phyloP scores from a whole-genome alignment of 2,888 invertebrate species.

The Drosophila aldrichi region DNA sequence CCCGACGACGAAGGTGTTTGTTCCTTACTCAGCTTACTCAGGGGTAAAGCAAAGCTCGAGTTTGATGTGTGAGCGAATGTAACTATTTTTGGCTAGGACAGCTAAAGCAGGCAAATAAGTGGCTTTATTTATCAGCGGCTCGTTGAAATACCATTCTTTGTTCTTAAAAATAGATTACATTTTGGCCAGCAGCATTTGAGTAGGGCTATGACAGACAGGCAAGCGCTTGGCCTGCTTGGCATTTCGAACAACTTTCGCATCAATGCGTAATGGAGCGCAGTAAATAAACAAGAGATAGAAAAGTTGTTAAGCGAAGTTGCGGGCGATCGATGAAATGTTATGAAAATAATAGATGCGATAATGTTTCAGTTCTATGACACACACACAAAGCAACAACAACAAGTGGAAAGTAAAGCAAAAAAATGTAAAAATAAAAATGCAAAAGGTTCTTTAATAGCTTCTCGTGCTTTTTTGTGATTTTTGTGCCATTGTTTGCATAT shows the following conservation, averaged over 20 bases:
- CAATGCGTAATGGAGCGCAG: conserved; percentile 26
- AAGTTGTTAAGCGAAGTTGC: neutral
- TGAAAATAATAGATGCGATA: conserved; percentile 49
- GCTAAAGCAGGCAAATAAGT: neutral
- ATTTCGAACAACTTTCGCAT: conserved; percentile 6
- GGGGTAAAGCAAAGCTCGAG: too few species aligned
- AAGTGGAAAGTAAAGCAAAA: neutral
- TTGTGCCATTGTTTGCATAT: conserved; percentile 19
- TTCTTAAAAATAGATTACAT: conserved; percentile 36
- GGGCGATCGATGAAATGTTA: conserved; percentile 44
- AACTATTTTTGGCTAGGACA: conserved; percentile 31
- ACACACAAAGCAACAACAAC: neutral
- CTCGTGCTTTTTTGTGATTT: conserved; percentile 6
- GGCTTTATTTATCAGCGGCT: conserved; percentile 11
- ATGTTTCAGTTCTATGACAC: conserved; percentile 14
- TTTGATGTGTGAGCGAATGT: neutral
- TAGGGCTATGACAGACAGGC: neutral
- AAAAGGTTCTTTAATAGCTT: neutral
- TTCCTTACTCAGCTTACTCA: too few species aligned
- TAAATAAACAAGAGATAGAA: conserved; percentile 9
- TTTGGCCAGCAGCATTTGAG: conserved; percentile 22
- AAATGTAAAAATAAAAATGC: conserved; percentile 4
- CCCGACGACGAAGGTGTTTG: neutral
- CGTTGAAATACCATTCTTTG: conserved; percentile 13
- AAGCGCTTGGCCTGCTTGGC: too few species aligned